A percentile compares a stretch with the other conserved stretches of the same genome.
These are phyloP conservation scores for Volucella bombylans DNA, from an alignment of 2,888 invertebrate species.

Conservation along the genomic window DNA sequence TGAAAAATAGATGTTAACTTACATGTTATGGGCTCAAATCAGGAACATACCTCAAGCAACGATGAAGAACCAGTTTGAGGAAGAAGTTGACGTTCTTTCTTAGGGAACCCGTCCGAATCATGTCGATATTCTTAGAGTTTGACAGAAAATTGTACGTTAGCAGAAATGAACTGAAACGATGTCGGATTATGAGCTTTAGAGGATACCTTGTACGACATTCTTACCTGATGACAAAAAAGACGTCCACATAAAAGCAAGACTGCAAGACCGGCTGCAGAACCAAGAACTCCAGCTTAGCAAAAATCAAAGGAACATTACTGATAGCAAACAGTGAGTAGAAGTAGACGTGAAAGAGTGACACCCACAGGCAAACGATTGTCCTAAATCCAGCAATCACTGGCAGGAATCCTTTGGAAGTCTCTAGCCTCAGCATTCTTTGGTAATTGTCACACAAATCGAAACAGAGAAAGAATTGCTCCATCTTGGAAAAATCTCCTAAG, in stretches of 20 bases:
- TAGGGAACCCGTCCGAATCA: conserved; percentile 74
- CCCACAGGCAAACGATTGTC: conserved; percentile 78
- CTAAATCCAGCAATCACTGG: conserved; percentile 77
- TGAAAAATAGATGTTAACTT: conserved; percentile 63
- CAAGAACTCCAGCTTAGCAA: conserved; percentile 77
- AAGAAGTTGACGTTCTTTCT: conserved; percentile 75
- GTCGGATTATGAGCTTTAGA: not conserved
- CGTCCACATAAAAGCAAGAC: conserved; percentile 78
- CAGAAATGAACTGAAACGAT: conserved; percentile 76
- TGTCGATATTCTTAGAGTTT: conserved; percentile 73
- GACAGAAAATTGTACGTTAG: conserved; percentile 78
- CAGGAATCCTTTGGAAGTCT: conserved; percentile 75
- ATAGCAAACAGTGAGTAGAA: conserved; percentile 78
- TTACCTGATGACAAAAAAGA: conserved; percentile 79
- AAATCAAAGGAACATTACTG: conserved; percentile 77
- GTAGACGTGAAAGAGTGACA: conserved; percentile 78
- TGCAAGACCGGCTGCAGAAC: conserved; percentile 77
- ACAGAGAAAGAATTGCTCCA: conserved; percentile 77
- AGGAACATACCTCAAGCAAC: conserved; percentile 77
- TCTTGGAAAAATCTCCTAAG: conserved; percentile 51
- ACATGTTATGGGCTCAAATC: not conserved
- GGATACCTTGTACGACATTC: not conserved
- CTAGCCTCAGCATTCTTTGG: conserved; percentile 71
- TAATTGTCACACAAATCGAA: conserved; percentile 77
- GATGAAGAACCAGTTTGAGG: conserved; percentile 76